A percentile compares a stretch with the other conserved stretches of the same genome.
Conservation (phyloP, 2,113 vertebrate genomes). For the Xiphophorus maculatus region DNA sequence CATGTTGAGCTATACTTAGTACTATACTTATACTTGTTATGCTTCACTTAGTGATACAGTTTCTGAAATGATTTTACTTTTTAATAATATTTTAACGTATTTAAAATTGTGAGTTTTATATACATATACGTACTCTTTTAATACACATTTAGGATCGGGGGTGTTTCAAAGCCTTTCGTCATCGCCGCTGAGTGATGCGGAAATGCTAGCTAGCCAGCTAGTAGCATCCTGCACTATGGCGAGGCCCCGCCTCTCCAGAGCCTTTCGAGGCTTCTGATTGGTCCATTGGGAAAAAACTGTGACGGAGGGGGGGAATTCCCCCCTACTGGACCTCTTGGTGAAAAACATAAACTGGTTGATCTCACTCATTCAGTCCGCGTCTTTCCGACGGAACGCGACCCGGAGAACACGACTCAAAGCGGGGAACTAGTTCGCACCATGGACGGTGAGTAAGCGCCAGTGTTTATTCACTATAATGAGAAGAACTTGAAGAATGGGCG, state of each 20-base stretch:
- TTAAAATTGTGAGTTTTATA: too few species aligned
- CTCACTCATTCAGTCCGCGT: conserved; percentile 44
- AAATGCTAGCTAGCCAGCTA: too few species aligned
- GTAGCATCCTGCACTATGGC: not conserved
- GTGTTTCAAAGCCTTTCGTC: too few species aligned
- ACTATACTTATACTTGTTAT: too few species aligned
- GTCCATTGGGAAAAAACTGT: conserved; percentile 14
- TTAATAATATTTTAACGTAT: too few species aligned
- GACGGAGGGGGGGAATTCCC: conserved; percentile 59
- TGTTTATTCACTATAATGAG: not conserved
- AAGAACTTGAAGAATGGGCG: not conserved
- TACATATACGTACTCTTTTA: too few species aligned
- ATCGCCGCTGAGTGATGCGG: too few species aligned
- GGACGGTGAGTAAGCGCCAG: conserved; percentile 73
- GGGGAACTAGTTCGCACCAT: conserved; percentile 58
- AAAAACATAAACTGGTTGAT: conserved; percentile 28
- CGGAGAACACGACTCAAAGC: conserved; percentile 12
- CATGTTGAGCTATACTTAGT: too few species aligned
- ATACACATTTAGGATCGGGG: too few species aligned
- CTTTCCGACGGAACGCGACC: conserved; percentile 29
- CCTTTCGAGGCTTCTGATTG: conserved; percentile 40
- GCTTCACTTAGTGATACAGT: too few species aligned
- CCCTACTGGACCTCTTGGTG: conserved; percentile 30
- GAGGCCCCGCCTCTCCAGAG: not conserved
- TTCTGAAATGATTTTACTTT: too few species aligned